Percentiles rank a stretch among this genome's conserved stretches.
Conservation (phyloP, 2,797 vertebrate species). For the Sebastolobus alascanus region DNA sequence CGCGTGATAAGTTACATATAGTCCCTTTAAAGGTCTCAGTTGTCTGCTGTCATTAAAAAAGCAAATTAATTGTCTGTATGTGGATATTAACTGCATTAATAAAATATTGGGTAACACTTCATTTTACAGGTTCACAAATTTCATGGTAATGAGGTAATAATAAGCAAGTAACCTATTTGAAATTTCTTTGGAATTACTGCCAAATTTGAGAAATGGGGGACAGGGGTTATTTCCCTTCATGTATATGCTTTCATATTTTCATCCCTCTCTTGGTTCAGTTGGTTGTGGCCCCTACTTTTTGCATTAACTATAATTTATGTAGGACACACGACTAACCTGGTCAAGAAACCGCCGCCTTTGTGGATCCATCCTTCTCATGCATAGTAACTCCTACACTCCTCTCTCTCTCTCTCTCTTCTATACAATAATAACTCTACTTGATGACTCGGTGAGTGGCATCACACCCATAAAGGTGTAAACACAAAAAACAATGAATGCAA, state of each 20-base stretch:
- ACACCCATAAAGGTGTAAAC: conserved; percentile 44
- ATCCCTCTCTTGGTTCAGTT: neutral
- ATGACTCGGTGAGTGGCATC: conserved; percentile 41
- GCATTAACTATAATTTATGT: neutral
- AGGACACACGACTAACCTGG: neutral
- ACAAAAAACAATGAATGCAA: conserved; percentile 55
- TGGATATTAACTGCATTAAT: neutral
- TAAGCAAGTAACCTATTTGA: too few species aligned
- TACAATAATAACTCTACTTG: conserved; percentile 30
- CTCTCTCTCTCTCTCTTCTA: neutral
- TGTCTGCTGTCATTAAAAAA: neutral
- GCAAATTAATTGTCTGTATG: neutral
- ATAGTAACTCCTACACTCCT: neutral
- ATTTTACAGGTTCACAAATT: too few species aligned
- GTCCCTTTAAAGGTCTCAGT: neutral
- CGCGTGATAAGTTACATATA: too few species aligned
- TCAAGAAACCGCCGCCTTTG: neutral
- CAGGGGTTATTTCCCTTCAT: neutral
- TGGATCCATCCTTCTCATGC: neutral
- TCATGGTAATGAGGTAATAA: too few species aligned
- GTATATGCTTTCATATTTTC: neutral
- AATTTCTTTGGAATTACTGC: too few species aligned
- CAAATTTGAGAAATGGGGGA: neutral
- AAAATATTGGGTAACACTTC: too few species aligned
- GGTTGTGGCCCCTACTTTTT: neutral